phyloP scores from a whole-genome alignment of 2,888 invertebrate genomes.

The Hirtodrosophila confusa region DNA sequence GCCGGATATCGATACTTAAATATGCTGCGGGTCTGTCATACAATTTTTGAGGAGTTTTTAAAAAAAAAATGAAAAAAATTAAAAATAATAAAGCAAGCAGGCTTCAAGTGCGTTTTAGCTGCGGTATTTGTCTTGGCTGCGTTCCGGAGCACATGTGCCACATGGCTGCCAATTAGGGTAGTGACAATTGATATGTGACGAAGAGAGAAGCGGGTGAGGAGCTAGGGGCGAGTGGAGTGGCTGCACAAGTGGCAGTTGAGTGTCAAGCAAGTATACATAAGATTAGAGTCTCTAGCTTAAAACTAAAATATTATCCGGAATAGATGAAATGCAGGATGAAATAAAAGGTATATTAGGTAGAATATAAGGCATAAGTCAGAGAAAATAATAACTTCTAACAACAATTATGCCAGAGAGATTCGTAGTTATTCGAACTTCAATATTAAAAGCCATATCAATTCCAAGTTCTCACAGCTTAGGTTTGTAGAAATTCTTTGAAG shows the following conservation, averaged over 20 bases:
- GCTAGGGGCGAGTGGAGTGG: neutral
- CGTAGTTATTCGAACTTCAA: no score
- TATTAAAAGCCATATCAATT: no score
- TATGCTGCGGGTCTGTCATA: constrained; percentile 46
- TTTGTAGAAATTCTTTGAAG: no score
- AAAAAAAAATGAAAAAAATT: constrained; percentile 16
- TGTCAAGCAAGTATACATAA: no score
- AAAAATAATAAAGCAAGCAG: constrained; percentile 37
- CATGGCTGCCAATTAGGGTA: constrained; percentile 46
- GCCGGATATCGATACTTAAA: constrained; percentile 73
- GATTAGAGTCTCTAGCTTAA: no score
- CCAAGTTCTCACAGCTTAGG: no score
- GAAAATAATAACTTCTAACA: no score
- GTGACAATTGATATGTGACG: constrained; percentile 65
- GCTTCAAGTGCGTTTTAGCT: constrained; percentile 43
- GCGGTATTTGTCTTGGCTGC: constrained; percentile 21
- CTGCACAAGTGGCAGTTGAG: constrained; percentile 10
- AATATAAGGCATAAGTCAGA: no score
- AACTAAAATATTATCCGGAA: no score
- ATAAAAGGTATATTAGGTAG: no score
- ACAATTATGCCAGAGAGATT: no score
- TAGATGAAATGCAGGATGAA: no score
- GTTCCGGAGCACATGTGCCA: constrained; percentile 47
- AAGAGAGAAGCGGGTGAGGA: constrained; percentile 5
- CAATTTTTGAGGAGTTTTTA: constrained; percentile 14